Base-by-base conservation (phyloP, 1,140 invertebrate species). In the Drosophila nigrodunni region DNA sequence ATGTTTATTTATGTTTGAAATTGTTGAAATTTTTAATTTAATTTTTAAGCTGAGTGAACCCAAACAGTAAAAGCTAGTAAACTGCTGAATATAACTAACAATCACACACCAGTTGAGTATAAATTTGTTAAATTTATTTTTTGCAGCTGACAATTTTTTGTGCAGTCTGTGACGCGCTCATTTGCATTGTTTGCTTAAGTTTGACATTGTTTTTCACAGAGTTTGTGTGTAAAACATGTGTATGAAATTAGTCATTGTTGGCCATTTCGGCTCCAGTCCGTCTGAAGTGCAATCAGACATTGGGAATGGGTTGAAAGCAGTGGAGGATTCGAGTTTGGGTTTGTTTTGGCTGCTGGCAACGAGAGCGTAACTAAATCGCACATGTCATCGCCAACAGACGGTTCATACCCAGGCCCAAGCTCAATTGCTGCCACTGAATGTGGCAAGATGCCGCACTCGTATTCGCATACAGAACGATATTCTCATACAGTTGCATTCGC, bases 311-410 rank as follows among this genome's bases (percentile, higher is more conserved):
- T 58, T 58, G 2, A 61, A 30, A 30, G 25, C 25, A 7, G n/a
- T 39, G n/a, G 15, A 34, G 13, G 39, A 35, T 8, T 5, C 5
- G 13, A 8, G 3, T 25, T 47, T 30, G 13, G 5, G 39, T n/a
- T 15, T 6, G 11, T 7, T 18, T 44, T 7, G 21, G n/a, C 41
- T 25, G 44, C 70, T 82, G 71, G 67, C 78, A 78, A 73, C 44
- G 58, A 47, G 75, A 69, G 74, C 67, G 85, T 74, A 89, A 80
- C 74, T 89, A 89, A 88, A 88, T 89, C 83, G 83, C 82, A 82
- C 83, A 89, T 77, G 85, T 87, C 83, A 87, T 74, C 80, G 65
- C 72, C 65, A 70, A 21, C 70, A 64, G 66, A 18, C 18, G 30
- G 39, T 44, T 35, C 50, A 62, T 2, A 25, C 2, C 25, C 25